Conservation (phyloP, 2,888 invertebrate species). For the Drosophila stalkeri region DNA sequence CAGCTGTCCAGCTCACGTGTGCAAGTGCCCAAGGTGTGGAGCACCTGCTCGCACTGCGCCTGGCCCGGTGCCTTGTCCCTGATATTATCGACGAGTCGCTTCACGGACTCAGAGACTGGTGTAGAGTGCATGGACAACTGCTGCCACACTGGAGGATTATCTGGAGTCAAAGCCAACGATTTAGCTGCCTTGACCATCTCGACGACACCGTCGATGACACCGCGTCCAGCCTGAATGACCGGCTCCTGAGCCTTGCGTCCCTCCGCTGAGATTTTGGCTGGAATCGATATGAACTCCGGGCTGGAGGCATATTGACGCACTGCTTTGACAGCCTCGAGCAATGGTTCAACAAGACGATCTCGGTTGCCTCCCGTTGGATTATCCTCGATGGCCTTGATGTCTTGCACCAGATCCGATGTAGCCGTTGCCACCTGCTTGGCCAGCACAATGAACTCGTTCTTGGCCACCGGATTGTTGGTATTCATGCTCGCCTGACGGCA, state of each 20-base stretch:
- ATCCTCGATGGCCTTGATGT: slow-evolving; percentile 95
- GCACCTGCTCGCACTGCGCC: slow-evolving; percentile 94
- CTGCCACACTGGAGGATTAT: slow-evolving; percentile 98
- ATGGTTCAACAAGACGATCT: slow-evolving; percentile 92
- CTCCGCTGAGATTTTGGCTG: slow-evolving; percentile 94
- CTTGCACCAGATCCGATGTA: slow-evolving; percentile 96
- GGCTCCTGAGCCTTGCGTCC: slow-evolving; percentile 94
- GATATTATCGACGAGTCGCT: slow-evolving; percentile 95
- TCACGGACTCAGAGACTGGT: slow-evolving; percentile 98
- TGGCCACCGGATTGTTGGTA: slow-evolving; percentile 95
- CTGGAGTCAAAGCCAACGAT: slow-evolving; percentile 93
- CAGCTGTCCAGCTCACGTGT: slow-evolving; percentile 94
- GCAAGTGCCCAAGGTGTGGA: slow-evolving; percentile 91
- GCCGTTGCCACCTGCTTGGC: slow-evolving; percentile 99
- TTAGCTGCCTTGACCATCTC: slow-evolving; percentile 96
- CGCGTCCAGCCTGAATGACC: slow-evolving; percentile 92
- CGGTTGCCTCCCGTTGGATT: slow-evolving; percentile 93
- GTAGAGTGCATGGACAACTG: slow-evolving; percentile 96
- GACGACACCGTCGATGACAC: slow-evolving; percentile 93
- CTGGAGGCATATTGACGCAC: slow-evolving; percentile 97
- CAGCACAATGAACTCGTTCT: slow-evolving; percentile 98
- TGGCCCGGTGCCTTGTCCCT: slow-evolving; percentile 98
- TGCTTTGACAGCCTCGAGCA: slow-evolving; percentile 95
- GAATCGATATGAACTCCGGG: slow-evolving; percentile 96
- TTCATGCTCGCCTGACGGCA: slow-evolving; percentile 97